A percentile compares a stretch with the other conserved stretches of the same genome.
These are phyloP conservation scores for Platalea minor DNA, from an alignment of 2,797 vertebrate species.

Conservation along the genomic window DNA sequence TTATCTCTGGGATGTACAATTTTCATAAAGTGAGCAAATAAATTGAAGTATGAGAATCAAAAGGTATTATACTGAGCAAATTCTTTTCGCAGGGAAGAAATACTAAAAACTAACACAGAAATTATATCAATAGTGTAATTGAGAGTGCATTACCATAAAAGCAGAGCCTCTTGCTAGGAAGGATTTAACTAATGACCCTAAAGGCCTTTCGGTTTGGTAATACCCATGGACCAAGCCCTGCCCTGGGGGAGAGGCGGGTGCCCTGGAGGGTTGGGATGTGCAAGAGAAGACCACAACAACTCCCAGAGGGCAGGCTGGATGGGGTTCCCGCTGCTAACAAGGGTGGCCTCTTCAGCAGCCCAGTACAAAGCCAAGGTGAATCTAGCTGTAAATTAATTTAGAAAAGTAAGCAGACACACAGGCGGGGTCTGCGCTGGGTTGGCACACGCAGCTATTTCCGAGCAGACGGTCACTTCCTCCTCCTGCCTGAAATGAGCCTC, in stretches of 20 bases:
- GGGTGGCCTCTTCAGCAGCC: not conserved
- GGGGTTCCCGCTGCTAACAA: accelerated
- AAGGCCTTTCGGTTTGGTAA: not conserved
- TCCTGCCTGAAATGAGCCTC: conserved; percentile 72
- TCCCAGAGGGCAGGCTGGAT: accelerated
- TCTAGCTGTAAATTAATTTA: not conserved
- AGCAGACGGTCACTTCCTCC: conserved; percentile 72
- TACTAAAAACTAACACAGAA: not conserved
- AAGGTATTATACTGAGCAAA: not conserved
- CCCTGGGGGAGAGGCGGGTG: accelerated
- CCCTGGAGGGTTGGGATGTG: accelerated
- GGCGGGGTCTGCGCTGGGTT: not conserved
- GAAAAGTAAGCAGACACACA: not conserved
- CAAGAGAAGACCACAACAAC: accelerated
- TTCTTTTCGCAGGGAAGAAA: not conserved
- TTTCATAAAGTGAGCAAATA: not conserved
- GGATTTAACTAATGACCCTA: not conserved
- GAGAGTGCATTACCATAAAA: not conserved
- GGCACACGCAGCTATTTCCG: conserved; percentile 63
- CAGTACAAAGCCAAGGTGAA: not conserved
- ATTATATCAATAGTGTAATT: not conserved
- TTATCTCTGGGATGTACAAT: not conserved
- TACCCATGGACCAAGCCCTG: not conserved
- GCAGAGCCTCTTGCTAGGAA: not conserved
- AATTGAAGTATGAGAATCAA: not conserved